Base-by-base conservation (phyloP, 2,888 invertebrate species). In the Polylopha cassiicola region DNA sequence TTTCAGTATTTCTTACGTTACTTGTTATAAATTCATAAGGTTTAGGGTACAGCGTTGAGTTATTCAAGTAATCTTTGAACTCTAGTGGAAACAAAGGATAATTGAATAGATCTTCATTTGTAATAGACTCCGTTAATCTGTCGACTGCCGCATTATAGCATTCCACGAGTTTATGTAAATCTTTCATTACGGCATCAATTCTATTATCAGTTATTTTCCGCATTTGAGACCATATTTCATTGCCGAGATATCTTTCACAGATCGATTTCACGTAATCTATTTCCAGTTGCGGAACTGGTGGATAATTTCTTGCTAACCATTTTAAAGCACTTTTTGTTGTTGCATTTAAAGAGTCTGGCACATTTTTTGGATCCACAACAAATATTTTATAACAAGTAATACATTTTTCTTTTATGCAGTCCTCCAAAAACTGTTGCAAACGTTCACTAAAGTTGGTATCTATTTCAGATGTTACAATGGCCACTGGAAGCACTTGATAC, bases 61-160 rank as follows among this genome's bases (percentile, higher is more conserved):
- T 54, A 47, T 87, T 73, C 36, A 89, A 66, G 70, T 87, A 89
- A 21, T 73, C 61, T 39, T 84, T 86, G 41, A 94, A 88, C 57
- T 92, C 91, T 10, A 86, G 66, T 0, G 93, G 89, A 67, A 93
- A 91, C 53, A 87, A 79, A 0, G 89, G 85, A 48, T 89, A 88
- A 47, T 89, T 86, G 4, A 85, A 80, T 21, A 89, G 72, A 47
- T 89, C 85, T 48, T 87, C 81, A 61, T 91, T 87, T 16, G 89
- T 82, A 17, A 90, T 73, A 30, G 91, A 86, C 24, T 87, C 67
- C 21, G 87, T 87, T 29, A 93, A 65, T 53, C 88, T 88, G 29
- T 87, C 82, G 11, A 94, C 85, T 13, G 90, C 90, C 50, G 87
- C 86, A 60, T 94, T 94, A 58, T 91, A 92, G 29, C 92, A 73